These are phyloP conservation scores for Adela reaumurella DNA, from an alignment of 2,888 invertebrate species.

Conservation along the genomic window DNA sequence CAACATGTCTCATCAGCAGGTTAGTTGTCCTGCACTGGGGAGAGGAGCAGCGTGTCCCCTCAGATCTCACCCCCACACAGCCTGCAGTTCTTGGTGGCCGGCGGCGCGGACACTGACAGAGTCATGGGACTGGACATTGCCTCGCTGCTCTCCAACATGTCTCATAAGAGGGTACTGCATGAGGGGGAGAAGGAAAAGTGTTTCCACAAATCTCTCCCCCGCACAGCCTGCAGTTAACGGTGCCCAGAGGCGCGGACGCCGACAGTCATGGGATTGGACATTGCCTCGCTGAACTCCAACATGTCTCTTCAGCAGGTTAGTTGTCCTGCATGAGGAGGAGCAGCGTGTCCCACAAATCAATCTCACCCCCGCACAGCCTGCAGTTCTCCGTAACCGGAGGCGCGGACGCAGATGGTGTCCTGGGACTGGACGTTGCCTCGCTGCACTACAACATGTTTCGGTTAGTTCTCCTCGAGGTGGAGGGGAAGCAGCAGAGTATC, in stretches of 20 bases:
- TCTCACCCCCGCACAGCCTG: constrained; percentile 72
- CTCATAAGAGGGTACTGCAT: constrained; percentile 83
- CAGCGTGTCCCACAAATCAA: constrained; percentile 74
- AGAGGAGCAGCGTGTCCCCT: constrained; percentile 77
- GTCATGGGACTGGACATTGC: constrained; percentile 81
- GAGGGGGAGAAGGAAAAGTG: constrained; percentile 78
- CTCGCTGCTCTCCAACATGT: constrained; percentile 72
- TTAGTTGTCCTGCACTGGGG: too few relatives aligned
- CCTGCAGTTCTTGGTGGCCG: constrained; percentile 68
- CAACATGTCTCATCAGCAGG: constrained; percentile 81
- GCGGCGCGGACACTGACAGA: constrained; percentile 68
- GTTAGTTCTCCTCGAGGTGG: too few relatives aligned
- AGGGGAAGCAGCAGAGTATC: constrained; percentile 80
- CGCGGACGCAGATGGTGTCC: constrained; percentile 68
- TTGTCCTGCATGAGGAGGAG: too few relatives aligned
- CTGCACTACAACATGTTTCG: constrained; percentile 76
- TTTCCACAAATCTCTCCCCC: constrained; percentile 75
- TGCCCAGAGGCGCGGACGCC: constrained; percentile 60
- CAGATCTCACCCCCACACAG: constrained; percentile 75
- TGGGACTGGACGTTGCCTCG: constrained; percentile 78
- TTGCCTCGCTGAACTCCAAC: constrained; percentile 70
- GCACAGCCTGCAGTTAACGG: constrained; percentile 72
- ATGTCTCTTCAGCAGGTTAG: constrained; percentile 83
- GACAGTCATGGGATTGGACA: constrained; percentile 82
- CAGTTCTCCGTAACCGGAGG: constrained; percentile 71